Conservation (phyloP, 1,140 invertebrate genomes). For the Pogonomyrmex californicus region DNA sequence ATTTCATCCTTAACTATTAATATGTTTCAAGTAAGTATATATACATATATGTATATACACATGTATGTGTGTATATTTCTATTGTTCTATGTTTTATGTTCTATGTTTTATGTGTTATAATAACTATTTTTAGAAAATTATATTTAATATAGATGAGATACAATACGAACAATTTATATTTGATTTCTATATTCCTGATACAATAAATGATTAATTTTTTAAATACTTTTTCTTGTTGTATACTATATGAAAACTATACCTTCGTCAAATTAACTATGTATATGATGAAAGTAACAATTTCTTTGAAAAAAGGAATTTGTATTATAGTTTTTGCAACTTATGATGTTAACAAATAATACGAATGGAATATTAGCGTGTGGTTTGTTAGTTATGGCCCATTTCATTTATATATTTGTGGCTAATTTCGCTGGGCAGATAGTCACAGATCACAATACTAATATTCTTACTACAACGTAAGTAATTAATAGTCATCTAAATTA, state of each 20-base stretch:
- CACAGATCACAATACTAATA: constrained; percentile 25
- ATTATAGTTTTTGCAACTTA: constrained; percentile 11
- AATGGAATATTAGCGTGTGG: not conserved
- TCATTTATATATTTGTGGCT: not conserved
- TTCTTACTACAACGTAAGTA: constrained; percentile 24
- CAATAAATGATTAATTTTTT: not conserved
- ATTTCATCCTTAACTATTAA: constrained; percentile 15
- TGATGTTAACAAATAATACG: not conserved
- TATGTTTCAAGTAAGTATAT: constrained; percentile 37
- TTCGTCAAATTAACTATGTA: not conserved
- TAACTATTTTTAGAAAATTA: not conserved
- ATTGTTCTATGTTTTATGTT: not conserved
- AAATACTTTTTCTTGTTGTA: not conserved
- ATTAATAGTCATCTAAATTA: not conserved
- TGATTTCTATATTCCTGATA: not conserved
- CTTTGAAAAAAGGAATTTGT: not conserved
- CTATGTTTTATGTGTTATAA: not conserved
- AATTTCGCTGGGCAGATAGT: constrained; percentile 11
- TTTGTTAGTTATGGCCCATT: not conserved
- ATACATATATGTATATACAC: too few relatives aligned
- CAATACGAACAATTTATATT: not conserved
- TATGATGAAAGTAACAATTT: not conserved
- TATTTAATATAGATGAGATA: not conserved
- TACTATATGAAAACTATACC: not conserved
- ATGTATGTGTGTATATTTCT: too few relatives aligned